These are phyloP conservation scores for Atrina japonica DNA, from an alignment of 2,888 invertebrate genomes.

Conservation along the genomic window DNA sequence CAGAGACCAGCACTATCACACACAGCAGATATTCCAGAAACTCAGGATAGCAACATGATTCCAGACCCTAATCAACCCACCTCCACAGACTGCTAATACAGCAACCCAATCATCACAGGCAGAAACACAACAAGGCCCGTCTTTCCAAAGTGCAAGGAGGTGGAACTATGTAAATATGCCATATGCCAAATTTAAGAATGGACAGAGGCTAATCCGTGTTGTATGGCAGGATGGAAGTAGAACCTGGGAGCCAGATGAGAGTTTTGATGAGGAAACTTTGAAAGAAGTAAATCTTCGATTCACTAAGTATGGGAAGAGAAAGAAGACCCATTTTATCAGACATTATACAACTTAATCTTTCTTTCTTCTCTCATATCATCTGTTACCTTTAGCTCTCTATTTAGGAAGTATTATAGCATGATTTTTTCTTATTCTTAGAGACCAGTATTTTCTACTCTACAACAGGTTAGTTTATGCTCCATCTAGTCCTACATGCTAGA, in stretches of 20 bases:
- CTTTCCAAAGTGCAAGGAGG: background rate
- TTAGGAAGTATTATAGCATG: too few relatives aligned
- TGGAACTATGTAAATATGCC: background rate
- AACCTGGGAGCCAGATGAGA: constrained; percentile 14
- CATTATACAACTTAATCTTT: too few relatives aligned
- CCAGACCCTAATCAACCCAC: background rate
- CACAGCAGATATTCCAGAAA: background rate
- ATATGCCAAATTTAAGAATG: constrained; percentile 14
- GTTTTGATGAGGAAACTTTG: background rate
- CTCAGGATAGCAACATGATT: too few relatives aligned
- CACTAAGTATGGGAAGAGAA: constrained; percentile 4
- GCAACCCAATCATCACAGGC: background rate
- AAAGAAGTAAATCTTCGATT: background rate
- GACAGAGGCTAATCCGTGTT: constrained; percentile 8
- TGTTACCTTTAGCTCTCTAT: too few relatives aligned
- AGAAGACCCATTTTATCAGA: background rate
- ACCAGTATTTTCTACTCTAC: too few relatives aligned
- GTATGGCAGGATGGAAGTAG: constrained; percentile 17
- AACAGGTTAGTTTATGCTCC: too few relatives aligned
- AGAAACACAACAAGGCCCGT: background rate
- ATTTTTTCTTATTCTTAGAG: too few relatives aligned
- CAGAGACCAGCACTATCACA: background rate
- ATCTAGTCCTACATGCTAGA: too few relatives aligned
- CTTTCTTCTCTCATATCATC: background rate
- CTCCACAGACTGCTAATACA: background rate